These are phyloP conservation scores for Rhea americana DNA, from an alignment of 2,113 vertebrate genomes.

Conservation along the genomic window DNA sequence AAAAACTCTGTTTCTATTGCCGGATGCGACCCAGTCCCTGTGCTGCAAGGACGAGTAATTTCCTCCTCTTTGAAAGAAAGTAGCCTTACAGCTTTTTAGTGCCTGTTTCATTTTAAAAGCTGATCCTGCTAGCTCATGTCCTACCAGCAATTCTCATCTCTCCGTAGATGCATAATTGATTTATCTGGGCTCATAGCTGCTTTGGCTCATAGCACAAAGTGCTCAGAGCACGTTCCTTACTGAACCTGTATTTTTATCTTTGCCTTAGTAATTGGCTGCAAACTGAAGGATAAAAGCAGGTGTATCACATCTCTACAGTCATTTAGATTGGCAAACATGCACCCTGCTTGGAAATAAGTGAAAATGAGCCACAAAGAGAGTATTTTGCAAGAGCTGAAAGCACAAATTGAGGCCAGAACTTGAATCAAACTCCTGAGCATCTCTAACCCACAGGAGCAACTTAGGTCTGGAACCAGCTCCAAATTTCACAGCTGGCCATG, in stretches of 20 bases:
- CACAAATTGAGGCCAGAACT: not conserved
- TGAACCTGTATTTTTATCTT: not conserved
- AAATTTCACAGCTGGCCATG: not conserved
- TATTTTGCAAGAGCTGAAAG: not conserved
- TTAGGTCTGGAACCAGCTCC: not conserved
- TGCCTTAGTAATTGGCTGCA: not conserved
- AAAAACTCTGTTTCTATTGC: not conserved
- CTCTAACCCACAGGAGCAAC: not conserved
- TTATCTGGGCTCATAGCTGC: not conserved
- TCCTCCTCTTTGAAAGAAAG: not conserved
- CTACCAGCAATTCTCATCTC: not conserved
- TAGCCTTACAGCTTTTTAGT: not conserved
- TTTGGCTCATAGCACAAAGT: not conserved
- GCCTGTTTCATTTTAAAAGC: not conserved
- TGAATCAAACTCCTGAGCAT: rapidly evolving
- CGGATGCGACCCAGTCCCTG: not conserved
- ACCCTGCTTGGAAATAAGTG: not conserved
- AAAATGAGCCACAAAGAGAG: not conserved
- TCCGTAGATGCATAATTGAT: not conserved
- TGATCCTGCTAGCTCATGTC: not conserved
- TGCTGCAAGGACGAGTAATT: not conserved
- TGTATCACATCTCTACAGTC: not conserved
- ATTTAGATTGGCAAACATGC: not conserved
- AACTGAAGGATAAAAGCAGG: not conserved
- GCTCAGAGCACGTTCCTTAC: not conserved